These are phyloP conservation scores for Ommatoiulus sabulosus DNA, from an alignment of 2,888 invertebrate genomes.

Conservation along the genomic window DNA sequence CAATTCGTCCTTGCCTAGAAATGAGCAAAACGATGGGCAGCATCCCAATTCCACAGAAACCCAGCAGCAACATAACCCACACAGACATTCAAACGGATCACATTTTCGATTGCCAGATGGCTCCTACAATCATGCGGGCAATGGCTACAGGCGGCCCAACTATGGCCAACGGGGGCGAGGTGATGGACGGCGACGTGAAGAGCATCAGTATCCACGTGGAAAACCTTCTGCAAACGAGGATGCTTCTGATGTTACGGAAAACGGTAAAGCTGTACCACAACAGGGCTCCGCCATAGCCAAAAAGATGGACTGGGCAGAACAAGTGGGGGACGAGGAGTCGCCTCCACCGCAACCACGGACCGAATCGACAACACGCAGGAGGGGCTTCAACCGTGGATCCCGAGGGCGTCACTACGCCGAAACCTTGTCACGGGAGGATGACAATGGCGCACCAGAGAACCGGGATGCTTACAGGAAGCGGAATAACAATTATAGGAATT, in stretches of 20 bases:
- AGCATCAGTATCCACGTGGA: neutral
- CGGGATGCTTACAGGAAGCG: neutral
- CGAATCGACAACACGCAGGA: neutral
- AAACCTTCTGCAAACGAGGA: neutral
- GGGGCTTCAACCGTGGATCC: neutral
- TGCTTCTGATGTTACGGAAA: neutral
- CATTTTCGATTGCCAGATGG: neutral
- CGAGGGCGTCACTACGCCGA: neutral
- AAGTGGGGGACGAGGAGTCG: neutral
- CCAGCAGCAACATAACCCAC: neutral
- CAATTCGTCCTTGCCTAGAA: neutral
- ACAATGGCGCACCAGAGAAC: neutral
- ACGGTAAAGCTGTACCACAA: neutral
- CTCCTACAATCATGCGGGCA: neutral
- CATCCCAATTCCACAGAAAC: neutral
- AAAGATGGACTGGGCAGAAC: neutral
- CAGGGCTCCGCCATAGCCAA: neutral
- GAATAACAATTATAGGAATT: neutral
- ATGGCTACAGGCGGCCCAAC: neutral
- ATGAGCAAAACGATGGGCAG: neutral
- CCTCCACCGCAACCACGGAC: neutral
- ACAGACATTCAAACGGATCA: no score
- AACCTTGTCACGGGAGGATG: neutral
- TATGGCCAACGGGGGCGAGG: neutral
- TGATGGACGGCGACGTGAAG: neutral